Evolutionary conservation across 2,888 invertebrate species (phyloP).

Genomic region (Morpho helenor): DNA sequence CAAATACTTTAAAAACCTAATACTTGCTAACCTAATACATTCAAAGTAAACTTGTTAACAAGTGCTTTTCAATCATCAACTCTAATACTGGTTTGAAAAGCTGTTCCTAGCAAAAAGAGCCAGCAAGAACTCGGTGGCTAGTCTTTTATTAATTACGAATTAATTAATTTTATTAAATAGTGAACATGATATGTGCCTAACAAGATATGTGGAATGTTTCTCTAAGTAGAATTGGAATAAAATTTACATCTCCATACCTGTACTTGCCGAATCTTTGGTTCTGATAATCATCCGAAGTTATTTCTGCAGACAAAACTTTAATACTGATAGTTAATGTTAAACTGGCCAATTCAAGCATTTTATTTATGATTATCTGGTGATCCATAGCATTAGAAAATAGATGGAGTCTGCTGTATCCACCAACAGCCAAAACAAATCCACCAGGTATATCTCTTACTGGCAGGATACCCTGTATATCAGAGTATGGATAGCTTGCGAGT

Average conservation of each 20-base stretch:
- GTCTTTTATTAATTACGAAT: background rate
- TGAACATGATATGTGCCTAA: too few relatives aligned
- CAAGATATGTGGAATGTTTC: background rate
- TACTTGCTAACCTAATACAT: too few relatives aligned
- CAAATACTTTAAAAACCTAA: too few relatives aligned
- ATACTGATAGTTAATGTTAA: constrained; percentile 90
- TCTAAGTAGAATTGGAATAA: background rate
- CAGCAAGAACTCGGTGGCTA: too few relatives aligned
- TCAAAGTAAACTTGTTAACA: too few relatives aligned
- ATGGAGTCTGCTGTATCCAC: constrained; percentile 94
- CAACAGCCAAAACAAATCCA: constrained; percentile 94
- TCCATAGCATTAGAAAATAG: constrained; percentile 90
- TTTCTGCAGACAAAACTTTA: constrained; percentile 89
- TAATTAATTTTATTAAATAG: background rate
- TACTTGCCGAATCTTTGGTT: constrained; percentile 94
- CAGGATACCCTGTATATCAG: constrained; percentile 67
- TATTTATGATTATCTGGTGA: constrained; percentile 91
- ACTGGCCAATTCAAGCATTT: constrained; percentile 90
- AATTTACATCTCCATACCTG: constrained; percentile 76
- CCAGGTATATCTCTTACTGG: constrained; percentile 94
- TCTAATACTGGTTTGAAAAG: too few relatives aligned
- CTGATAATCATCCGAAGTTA: constrained; percentile 92
- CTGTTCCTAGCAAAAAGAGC: too few relatives aligned
- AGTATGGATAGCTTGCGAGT: constrained; percentile 81
- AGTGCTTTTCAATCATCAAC: too few relatives aligned